Evolutionary conservation across 2,113 vertebrate genomes (phyloP).

Genomic region (Melanocharis versteri): DNA sequence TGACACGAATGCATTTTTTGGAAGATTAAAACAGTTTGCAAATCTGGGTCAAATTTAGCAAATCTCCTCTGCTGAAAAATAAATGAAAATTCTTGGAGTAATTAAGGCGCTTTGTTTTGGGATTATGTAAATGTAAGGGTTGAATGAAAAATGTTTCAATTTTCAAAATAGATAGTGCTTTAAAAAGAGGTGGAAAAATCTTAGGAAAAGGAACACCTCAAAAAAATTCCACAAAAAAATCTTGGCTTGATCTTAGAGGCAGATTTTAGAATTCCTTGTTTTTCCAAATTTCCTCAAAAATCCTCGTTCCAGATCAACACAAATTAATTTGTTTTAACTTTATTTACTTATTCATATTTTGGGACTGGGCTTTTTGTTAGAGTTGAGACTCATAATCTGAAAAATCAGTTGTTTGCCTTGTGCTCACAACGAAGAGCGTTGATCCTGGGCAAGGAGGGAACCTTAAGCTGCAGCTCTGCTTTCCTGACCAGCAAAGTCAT

Average conservation of each 20-base stretch:
- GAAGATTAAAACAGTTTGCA: neutral
- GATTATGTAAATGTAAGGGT: neutral
- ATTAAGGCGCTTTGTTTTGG: neutral
- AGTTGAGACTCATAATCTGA: neutral
- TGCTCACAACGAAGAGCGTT: accelerated
- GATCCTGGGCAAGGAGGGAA: neutral
- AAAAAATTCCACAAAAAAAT: neutral
- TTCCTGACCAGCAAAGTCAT: neutral
- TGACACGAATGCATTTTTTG: neutral
- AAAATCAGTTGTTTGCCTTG: neutral
- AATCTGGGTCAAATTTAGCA: conserved; percentile 18
- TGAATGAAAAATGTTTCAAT: neutral
- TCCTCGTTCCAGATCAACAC: neutral
- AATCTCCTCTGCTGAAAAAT: neutral
- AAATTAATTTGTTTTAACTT: neutral
- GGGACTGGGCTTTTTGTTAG: neutral
- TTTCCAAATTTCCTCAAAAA: neutral
- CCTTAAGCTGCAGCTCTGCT: neutral
- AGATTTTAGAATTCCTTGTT: neutral
- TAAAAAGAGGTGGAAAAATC: neutral
- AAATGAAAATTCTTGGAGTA: neutral
- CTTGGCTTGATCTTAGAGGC: neutral
- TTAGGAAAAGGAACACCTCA: neutral
- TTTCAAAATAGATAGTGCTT: neutral
- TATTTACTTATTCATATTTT: neutral